Percentiles rank a stretch among this genome's conserved stretches.
Conservation (phyloP, 2,797 vertebrate species). For the Forpus xanthops region DNA sequence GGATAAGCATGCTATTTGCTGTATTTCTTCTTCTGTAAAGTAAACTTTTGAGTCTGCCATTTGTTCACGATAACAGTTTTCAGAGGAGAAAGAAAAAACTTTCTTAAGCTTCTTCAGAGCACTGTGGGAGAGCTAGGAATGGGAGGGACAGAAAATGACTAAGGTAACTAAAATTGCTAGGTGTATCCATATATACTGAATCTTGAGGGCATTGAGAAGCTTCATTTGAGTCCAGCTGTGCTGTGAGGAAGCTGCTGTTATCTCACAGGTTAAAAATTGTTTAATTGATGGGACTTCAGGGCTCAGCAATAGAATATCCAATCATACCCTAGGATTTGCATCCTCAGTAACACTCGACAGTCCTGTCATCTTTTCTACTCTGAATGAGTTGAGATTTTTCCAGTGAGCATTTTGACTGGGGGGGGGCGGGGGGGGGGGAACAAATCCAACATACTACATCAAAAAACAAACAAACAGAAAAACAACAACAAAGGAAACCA, state of each 20-base stretch:
- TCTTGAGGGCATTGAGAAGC: neutral
- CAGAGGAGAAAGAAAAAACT: neutral
- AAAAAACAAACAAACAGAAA: neutral
- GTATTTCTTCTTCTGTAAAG: neutral
- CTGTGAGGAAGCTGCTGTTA: neutral
- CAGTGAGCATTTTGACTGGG: neutral
- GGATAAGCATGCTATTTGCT: neutral
- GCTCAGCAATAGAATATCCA: neutral
- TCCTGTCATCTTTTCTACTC: neutral
- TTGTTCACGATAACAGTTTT: neutral
- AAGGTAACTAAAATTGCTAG: neutral
- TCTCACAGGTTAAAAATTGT: neutral
- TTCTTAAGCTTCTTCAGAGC: neutral
- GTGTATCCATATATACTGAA: neutral
- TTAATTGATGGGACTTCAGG: neutral
- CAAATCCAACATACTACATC: neutral
- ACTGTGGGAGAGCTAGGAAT: neutral
- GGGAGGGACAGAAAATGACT: neutral
- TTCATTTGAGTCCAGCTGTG: neutral
- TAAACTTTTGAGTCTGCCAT: neutral
- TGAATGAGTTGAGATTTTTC: neutral
- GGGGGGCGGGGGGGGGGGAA: too few relatives aligned
- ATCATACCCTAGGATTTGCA: neutral
- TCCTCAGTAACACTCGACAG: neutral
- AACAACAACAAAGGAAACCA: too few relatives aligned